Evolutionary conservation across 1,140 invertebrate genomes (phyloP), one percentile per base, ranked within the genome.

Genomic region (Magallana angulata): DNA sequence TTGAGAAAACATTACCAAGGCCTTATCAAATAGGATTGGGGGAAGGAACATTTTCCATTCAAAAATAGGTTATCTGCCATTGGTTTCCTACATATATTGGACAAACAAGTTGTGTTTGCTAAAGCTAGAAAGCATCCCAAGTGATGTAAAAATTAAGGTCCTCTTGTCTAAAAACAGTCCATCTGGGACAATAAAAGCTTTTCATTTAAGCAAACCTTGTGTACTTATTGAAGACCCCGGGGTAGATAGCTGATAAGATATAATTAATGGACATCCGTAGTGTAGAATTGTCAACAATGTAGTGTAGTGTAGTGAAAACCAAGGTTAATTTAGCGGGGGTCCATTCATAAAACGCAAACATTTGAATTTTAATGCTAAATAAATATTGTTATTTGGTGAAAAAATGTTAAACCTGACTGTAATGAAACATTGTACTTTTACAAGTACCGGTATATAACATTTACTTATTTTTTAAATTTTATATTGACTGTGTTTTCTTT

Each of bases 1-100:
- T 30, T 76, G 24, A 76, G 68, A 76, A 76, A 76, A 76, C 68
- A 76, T n/a, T 76, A 0, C 36, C 68, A 76, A 76, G 68, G 68
- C 24, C 24, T 30, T 30, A 12, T 76, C 24, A 76, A 76, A 76
- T 76, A 5, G 68, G 36, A 8, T 30, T 76, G 68, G 36, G 8
- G 68, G 24, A 30, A 76, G 36, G 36, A 18, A 76, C 68, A 76
- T 76, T 11, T 76, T 18, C 68, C 24, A 76, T 76, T 76, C 24
- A 30, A 24, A 76, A 30, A 48, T 76, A 36, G 68, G 68, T 76
- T 76, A 76, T 76, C 68, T 76, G 7, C 24, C 14, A 36, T 24
- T 24, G 9, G 64, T 24, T 24, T 71, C 64, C 64, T 9, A 71
- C 64, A 71, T 76, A 76, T 12, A 71, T 30, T 24, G 68, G 36